Evolutionary conservation across 1,140 invertebrate genomes (phyloP), one percentile per base, ranked within the genome.

Genomic region (Asobara japonica): DNA sequence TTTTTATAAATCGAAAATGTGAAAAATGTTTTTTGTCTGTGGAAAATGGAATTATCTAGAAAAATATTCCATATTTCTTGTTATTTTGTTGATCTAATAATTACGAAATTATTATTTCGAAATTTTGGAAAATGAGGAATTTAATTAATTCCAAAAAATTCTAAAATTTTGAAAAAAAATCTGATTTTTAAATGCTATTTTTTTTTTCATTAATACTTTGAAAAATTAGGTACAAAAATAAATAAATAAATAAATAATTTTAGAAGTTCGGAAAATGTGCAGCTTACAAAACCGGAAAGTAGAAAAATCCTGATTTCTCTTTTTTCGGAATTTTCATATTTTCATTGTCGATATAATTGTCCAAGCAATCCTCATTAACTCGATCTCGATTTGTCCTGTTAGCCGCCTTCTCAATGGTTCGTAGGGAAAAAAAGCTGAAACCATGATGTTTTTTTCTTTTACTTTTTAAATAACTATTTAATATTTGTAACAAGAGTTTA

Each of bases 371-470:
- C 51, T 56, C 51, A 56, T 16, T 62, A 31, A 60, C 18, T 51
- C 51, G 18, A 11, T 62, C 11, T 27, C 18, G 16, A 61, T 69
- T 62, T n/a, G 51, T 61, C 16, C 22, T 41, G 31, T 27, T 61
- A 60, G 51, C 27, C n/a, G 60, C 33, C 60, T 78, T 74, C 71
- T 78, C 79, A 79, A 86, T 79, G 74, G 80, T 70, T 79, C 79
- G 79, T 80, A 79, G 83, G 80, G 83, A 81, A 87, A 86, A 83
- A 82, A 84, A 82, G 83, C 84, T 87, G 84, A 86, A 87, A 86
- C 84, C 60, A 30, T 86, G 79, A 60, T 75, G 18, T 74, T 78
- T 80, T 77, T n/a, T n/a, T n/a, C n/a, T n/a, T n/a, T n/a, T n/a
- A 78, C 76, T 67, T 78, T 77, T 79, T 82, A 76, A 75, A 75